Conservation (phyloP, 2,113 vertebrate species). For the Lepisosteus oculatus region DNA sequence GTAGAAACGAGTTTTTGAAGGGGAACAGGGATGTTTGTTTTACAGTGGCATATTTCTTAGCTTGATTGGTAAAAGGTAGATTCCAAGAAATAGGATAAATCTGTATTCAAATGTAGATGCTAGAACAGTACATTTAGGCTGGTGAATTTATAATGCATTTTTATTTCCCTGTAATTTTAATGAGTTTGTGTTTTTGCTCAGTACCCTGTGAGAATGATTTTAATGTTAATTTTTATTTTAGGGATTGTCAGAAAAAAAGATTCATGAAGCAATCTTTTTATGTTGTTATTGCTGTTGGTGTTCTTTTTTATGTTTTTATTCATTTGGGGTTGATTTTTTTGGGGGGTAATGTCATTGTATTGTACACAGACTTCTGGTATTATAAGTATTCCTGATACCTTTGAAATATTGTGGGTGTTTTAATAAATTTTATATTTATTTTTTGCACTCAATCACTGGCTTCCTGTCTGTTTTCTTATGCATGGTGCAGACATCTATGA, state of each 20-base stretch:
- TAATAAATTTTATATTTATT: slow-evolving; percentile 91
- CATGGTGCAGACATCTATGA: no score
- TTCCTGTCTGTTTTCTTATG: slow-evolving; percentile 29
- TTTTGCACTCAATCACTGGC: slow-evolving; percentile 77
- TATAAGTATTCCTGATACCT: slow-evolving; percentile 77
- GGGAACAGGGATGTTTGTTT: slow-evolving; percentile 1
- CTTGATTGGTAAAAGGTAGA: slow-evolving; percentile 72
- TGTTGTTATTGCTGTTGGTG: slow-evolving; percentile 7
- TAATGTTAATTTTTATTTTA: slow-evolving; percentile 20
- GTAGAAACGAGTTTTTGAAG: slow-evolving; percentile 6
- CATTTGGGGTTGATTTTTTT: slow-evolving; percentile 52
- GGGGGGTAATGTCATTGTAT: slow-evolving; percentile 75
- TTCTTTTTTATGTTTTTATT: slow-evolving; percentile 70
- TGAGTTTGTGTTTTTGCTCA: slow-evolving; percentile 50
- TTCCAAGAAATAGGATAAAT: slow-evolving; percentile 76
- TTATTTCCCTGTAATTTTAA: slow-evolving; percentile 58
- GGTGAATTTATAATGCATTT: slow-evolving; percentile 84
- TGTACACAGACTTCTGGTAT: slow-evolving; percentile 66
- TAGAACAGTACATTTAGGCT: slow-evolving; percentile 81
- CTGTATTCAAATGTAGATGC: slow-evolving; percentile 83
- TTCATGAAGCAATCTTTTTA: slow-evolving; percentile 16
- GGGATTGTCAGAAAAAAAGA: slow-evolving; percentile 14
- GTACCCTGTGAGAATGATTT: slow-evolving; percentile 27
- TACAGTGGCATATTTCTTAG: slow-evolving; percentile 11
- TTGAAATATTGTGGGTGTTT: slow-evolving; percentile 87